Evolutionary conservation across 2,888 invertebrate species (phyloP).

Genomic region (Darwinula stevensoni): DNA sequence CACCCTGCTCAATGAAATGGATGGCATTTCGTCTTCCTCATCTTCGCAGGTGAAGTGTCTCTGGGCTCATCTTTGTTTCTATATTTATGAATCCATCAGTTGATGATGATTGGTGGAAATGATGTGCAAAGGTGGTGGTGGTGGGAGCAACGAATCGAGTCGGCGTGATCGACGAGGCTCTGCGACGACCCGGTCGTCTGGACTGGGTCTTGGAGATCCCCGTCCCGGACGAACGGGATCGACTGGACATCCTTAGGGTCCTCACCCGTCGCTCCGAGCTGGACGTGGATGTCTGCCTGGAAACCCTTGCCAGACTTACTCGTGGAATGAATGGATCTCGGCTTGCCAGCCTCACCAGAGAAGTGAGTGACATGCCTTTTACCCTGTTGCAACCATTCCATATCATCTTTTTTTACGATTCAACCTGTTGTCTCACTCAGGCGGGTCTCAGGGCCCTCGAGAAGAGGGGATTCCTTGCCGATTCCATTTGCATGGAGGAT

Average conservation of each 20-base stretch:
- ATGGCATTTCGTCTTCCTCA: conserved; percentile 15
- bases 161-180: not conserved
- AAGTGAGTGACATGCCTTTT: too few relatives aligned
- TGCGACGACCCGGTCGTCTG: not conserved
- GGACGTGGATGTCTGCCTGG: not conserved
- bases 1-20: conserved; percentile 17
- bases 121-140: not conserved
- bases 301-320: not conserved
- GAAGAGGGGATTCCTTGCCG: too few relatives aligned
- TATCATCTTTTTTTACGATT: too few relatives aligned
- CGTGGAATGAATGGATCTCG: not conserved
- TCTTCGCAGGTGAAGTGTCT: too few relatives aligned
- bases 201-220: not conserved
- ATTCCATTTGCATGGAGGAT: too few relatives aligned
- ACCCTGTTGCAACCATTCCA: too few relatives aligned
- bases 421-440: too few relatives aligned
- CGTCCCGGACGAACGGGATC: not conserved
- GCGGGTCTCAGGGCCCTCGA: too few relatives aligned
- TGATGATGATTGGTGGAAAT: not conserved
- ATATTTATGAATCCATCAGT: not conserved
- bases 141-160: not conserved
- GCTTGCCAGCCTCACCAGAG: not conserved
- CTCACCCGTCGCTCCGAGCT: not conserved
- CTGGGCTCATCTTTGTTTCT: too few relatives aligned
- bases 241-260: not conserved